Base-by-base conservation (phyloP, 2,888 invertebrate species). In the Anorthoa munda region DNA sequence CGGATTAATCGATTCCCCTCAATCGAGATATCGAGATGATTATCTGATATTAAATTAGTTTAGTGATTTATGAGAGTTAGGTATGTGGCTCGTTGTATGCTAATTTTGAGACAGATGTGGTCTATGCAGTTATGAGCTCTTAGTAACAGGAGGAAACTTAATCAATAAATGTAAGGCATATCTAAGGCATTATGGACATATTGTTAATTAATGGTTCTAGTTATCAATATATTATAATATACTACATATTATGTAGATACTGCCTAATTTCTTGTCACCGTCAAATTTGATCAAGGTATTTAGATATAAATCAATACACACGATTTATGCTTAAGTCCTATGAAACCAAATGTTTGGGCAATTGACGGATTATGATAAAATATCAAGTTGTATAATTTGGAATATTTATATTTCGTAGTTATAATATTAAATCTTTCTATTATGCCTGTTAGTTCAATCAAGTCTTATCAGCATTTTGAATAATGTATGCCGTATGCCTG, bases 1-100 rank as follows among this genome's bases (percentile, higher is more conserved):
- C 93, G 88, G 91, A 94, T 93, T 95, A 95, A 95, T 95, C 94
- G 94, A 94, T 94, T 87, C 88, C 79, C 80, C 82, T 79, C 84
- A 87, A 89, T 89, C 90, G 85, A 86, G 84, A 81, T 84, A 86
- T 84, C 84, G 79, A 84, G 79, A n/a, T 81, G 70, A 84, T 83
- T 77, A 68, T 63, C 59, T 63, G 64, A 79, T 78, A 87, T 87
- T 82, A 79, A 84, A 87, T 85, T 77, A 66, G 68, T 72, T 64
- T 64, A 21, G 69, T 79, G 75, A 86, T 81, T 86, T 85, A 83
- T 78, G 45, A 12, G 15, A 13, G 51, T 17, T 77, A 63, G 59
- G 63, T 65, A 69, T 82, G 83, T 60, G 50, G 55, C 73, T 51
- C 63, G 66, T 67, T 81, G 56, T 81, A 81, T 81, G 83, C 50